Evolutionary conservation across 64 coral and sea anemone species (phyloP).

Genomic region (Orbicella faveolata): DNA sequence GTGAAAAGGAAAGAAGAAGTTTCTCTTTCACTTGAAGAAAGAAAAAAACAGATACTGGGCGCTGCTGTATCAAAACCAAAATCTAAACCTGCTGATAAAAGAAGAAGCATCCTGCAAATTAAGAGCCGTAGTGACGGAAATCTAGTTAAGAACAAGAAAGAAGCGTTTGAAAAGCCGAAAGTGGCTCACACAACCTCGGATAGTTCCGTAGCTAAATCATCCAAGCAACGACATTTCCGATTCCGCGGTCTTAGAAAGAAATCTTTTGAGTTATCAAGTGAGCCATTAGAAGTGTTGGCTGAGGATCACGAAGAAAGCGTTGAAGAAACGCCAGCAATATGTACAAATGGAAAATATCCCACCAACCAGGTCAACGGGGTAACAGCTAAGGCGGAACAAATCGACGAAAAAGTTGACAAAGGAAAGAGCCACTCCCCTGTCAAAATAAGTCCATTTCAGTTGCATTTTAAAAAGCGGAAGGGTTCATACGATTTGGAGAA

Average conservation of each 20-base stretch:
- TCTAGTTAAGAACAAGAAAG: constrained; percentile 33
- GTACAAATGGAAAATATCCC: background rate
- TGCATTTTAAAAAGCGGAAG: constrained; percentile 5
- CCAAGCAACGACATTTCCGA: constrained; percentile 18
- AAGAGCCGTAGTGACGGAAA: constrained; percentile 33
- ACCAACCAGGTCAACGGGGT: background rate
- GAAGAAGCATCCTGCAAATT: constrained; percentile 40
- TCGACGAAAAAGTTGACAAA: constrained; percentile 2
- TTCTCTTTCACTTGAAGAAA: constrained; percentile 20
- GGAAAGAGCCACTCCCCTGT: background rate
- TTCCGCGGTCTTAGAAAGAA: background rate
- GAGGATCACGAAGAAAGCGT: background rate
- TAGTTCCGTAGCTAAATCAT: background rate
- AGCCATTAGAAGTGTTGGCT: background rate
- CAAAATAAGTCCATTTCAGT: constrained; percentile 29
- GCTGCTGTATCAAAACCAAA: background rate
- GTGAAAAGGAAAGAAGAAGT: background rate
- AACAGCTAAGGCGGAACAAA: background rate
- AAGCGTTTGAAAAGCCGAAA: background rate
- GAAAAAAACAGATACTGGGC: constrained; percentile 7
- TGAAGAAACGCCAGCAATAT: background rate
- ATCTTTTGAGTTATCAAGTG: constrained; percentile 18
- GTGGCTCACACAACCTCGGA: background rate
- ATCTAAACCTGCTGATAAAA: constrained; percentile 36
- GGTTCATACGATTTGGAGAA: constrained; percentile 32